Evolutionary conservation across 1,140 invertebrate genomes (phyloP).

Genomic region (Platyura marginata): DNA sequence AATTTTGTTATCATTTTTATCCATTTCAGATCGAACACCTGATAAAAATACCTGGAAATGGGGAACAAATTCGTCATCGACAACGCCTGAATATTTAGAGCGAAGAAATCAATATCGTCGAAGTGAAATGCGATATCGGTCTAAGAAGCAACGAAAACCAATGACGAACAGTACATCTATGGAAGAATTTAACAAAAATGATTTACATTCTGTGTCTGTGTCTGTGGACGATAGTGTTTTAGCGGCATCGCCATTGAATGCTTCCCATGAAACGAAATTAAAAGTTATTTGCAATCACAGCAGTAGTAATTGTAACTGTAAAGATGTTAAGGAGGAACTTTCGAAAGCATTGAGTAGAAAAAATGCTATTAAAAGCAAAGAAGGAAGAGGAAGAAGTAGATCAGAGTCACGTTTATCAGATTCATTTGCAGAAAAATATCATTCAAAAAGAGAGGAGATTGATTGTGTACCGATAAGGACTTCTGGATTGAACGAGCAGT

Average conservation of each 20-base stretch:
- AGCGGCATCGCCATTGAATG: background rate
- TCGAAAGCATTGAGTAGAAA: background rate
- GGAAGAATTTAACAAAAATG: background rate
- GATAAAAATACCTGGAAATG: conserved; percentile 24
- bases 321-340: background rate
- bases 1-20: too few species aligned
- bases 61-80: conserved; percentile 14
- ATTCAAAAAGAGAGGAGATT: background rate
- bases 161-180: conserved; percentile 4
- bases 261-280: too few species aligned
- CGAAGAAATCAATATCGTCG: conserved; percentile 33
- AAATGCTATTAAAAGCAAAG: background rate
- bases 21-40: conserved; percentile 16
- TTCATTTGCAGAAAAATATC: background rate
- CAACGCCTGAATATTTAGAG: conserved; percentile 76
- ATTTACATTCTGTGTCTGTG: background rate
- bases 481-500: background rate
- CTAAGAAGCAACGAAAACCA: conserved; percentile 33
- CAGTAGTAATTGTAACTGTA: background rate
- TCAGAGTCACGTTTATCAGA: background rate
- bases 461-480: background rate
- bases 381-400: background rate
- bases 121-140: conserved; percentile 30
- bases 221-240: background rate
- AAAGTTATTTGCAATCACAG: background rate